A percentile compares a stretch with the other conserved stretches of the same genome.
phyloP scores from a whole-genome alignment of 2,797 vertebrate genomes.

The Diplodus sargus region DNA sequence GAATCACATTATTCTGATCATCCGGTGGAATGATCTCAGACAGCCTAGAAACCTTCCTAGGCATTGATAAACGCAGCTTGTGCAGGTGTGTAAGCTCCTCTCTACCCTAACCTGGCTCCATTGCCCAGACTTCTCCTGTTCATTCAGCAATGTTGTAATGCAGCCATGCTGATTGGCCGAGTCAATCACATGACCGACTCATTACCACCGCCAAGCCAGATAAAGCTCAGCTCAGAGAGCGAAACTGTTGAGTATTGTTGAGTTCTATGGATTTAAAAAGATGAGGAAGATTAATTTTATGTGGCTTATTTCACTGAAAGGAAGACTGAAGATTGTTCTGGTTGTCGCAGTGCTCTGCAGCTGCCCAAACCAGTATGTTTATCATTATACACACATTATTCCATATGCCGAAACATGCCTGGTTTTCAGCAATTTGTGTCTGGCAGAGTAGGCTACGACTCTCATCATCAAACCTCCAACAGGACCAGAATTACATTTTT shows the following conservation, averaged over 20 bases:
- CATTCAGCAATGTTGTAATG: constrained; percentile 8
- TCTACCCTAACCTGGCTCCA: constrained; percentile 1
- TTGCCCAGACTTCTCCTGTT: constrained; percentile 18
- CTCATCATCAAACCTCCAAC: background rate
- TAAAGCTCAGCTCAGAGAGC: background rate
- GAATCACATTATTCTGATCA: background rate
- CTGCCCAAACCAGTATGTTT: background rate
- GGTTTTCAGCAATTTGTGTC: background rate
- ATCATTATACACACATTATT: background rate
- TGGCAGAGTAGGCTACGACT: background rate
- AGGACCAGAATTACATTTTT: background rate
- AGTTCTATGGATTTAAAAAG: background rate
- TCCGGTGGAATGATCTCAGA: background rate
- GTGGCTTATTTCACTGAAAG: background rate
- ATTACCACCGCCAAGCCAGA: constrained; percentile 11
- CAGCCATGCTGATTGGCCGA: constrained; percentile 28
- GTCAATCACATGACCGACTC: constrained; percentile 46
- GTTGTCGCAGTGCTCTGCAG: background rate
- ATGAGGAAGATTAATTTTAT: background rate
- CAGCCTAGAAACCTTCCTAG: background rate
- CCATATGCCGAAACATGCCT: background rate
- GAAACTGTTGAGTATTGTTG: background rate
- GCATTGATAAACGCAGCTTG: constrained; percentile 21
- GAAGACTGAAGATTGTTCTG: background rate
- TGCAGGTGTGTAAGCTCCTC: background rate